These are phyloP conservation scores for Podarcis cretensis DNA, from an alignment of 2,113 vertebrate genomes.

Conservation along the genomic window DNA sequence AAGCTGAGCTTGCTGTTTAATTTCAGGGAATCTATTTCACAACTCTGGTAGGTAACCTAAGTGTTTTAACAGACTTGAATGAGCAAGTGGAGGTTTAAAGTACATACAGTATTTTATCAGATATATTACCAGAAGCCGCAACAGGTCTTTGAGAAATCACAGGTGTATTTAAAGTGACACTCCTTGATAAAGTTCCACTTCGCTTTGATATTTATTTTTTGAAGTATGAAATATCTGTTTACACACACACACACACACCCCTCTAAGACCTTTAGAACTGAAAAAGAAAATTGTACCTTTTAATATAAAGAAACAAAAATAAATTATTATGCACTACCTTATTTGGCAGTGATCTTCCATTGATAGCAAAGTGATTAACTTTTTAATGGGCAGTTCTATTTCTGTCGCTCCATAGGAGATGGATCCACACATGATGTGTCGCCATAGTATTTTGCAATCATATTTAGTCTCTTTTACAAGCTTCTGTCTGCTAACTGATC, in stretches of 20 bases:
- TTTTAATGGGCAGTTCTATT: background rate
- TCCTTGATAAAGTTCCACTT: conserved; percentile 36
- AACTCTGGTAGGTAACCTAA: conserved; percentile 24
- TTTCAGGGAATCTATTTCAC: conserved; percentile 22
- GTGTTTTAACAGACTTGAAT: conserved; percentile 14
- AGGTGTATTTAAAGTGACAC: conserved; percentile 25
- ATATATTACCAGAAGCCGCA: conserved; percentile 27
- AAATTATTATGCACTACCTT: background rate
- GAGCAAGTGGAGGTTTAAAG: conserved; percentile 31
- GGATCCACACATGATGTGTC: background rate
- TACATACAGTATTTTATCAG: conserved; percentile 30
- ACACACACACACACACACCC: background rate
- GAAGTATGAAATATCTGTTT: conserved; percentile 9
- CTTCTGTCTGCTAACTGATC: background rate
- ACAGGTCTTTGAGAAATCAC: conserved; percentile 5
- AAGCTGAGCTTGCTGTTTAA: background rate
- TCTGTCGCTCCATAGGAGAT: background rate
- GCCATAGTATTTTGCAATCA: background rate
- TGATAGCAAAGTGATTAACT: background rate
- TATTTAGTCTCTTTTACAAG: background rate
- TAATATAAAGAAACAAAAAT: background rate
- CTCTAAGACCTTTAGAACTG: conserved; percentile 23
- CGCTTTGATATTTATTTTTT: background rate
- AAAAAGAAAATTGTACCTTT: conserved; percentile 25
- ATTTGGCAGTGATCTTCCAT: background rate